Evolutionary conservation across 1,140 invertebrate species (phyloP).

Genomic region (Atta colombica): DNA sequence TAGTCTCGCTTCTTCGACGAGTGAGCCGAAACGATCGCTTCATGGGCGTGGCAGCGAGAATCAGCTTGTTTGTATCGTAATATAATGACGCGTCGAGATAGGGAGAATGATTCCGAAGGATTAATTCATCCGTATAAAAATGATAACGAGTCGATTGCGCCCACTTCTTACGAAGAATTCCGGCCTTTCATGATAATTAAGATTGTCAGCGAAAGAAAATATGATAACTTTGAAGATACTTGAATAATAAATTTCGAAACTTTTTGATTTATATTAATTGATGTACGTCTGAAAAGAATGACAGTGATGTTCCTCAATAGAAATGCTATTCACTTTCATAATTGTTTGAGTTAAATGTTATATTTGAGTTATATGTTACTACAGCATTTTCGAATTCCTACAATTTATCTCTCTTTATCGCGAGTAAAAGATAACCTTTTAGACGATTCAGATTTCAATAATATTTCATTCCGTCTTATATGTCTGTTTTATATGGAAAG

Average conservation of each 20-base stretch:
- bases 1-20: slow-evolving; percentile 36
- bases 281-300: not conserved
- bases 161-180: not conserved
- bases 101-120: not conserved
- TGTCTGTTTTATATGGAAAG: too few relatives aligned
- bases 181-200: not conserved
- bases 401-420: not conserved
- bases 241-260: not conserved
- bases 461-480: too few relatives aligned
- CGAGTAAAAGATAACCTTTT: not conserved
- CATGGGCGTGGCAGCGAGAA: slow-evolving; percentile 51
- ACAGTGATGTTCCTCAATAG: not conserved
- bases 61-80: slow-evolving; percentile 12
- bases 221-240: not conserved
- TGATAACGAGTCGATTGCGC: not conserved
- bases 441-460: not conserved
- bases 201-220: not conserved
- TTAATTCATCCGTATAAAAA: slow-evolving; percentile 48
- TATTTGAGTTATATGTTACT: not conserved
- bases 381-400: not conserved
- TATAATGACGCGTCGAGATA: not conserved
- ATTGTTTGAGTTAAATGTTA: not conserved
- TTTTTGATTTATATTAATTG: not conserved
- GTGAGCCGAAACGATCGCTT: slow-evolving; percentile 33
- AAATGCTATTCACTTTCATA: not conserved